Evolutionary conservation across 2,113 vertebrate species (phyloP).

Genomic region (Mustela lutreola): DNA sequence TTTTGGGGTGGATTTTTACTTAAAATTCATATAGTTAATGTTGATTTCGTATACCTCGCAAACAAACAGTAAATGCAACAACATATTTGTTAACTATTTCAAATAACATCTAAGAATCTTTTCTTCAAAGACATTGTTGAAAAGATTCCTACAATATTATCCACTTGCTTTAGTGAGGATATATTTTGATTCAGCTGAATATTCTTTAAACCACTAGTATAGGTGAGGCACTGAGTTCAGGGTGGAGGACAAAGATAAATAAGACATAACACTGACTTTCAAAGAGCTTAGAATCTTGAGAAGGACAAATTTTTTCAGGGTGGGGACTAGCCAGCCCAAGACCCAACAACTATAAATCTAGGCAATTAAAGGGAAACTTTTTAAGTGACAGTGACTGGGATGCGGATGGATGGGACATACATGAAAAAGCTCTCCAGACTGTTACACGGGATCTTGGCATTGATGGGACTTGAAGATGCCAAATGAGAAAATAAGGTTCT

Average conservation of each 20-base stretch:
- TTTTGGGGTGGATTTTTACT: slow-evolving; percentile 78
- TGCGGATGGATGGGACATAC: background rate
- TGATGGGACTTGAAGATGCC: background rate
- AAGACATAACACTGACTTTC: background rate
- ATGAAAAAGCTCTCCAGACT: background rate
- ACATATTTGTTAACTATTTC: slow-evolving; percentile 83
- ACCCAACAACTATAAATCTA: background rate
- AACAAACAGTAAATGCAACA: slow-evolving; percentile 82
- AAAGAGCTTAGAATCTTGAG: slow-evolving; percentile 36
- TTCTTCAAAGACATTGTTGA: slow-evolving; percentile 66
- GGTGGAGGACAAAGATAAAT: background rate
- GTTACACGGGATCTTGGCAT: background rate
- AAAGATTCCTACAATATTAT: background rate
- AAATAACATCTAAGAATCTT: slow-evolving; percentile 80
- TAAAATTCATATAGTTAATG: slow-evolving; percentile 79
- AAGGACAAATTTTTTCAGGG: background rate
- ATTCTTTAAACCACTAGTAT: background rate
- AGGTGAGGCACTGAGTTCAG: background rate
- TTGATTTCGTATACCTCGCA: slow-evolving; percentile 74
- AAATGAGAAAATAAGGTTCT: background rate
- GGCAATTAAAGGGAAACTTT: background rate
- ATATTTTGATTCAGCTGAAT: background rate
- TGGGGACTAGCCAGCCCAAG: background rate
- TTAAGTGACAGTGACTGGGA: background rate
- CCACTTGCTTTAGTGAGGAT: background rate